A percentile compares a stretch with the other conserved stretches of the same genome.
Evolutionary conservation across 2,113 vertebrate species (phyloP).

Genomic region (Microtus ochrogaster): DNA sequence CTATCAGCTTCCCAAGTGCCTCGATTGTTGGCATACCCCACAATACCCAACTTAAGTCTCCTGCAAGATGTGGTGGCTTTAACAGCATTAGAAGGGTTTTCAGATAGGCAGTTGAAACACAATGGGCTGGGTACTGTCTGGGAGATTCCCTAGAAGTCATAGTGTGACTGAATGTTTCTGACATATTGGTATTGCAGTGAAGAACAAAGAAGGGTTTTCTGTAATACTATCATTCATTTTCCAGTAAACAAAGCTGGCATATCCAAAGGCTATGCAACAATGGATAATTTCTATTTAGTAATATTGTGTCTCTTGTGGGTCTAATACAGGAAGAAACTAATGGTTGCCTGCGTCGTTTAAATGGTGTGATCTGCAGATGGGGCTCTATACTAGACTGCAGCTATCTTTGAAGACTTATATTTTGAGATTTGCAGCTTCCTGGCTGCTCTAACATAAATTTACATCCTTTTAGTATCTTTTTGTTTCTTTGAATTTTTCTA

Average conservation of each 20-base stretch:
- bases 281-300: constrained; percentile 11
- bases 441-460: background rate
- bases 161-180: background rate
- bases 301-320: constrained; percentile 21
- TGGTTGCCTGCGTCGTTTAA: background rate
- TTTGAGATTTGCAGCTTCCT: constrained; percentile 34
- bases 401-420: background rate
- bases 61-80: background rate
- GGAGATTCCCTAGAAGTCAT: background rate
- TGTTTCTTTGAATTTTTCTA: background rate
- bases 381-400: background rate
- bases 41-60: background rate
- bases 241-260: constrained; percentile 43
- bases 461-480: background rate
- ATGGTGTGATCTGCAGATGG: background rate
- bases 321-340: constrained; percentile 43
- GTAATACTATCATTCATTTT: constrained; percentile 45
- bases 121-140: background rate
- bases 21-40: background rate
- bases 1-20: background rate
- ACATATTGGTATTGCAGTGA: background rate
- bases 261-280: background rate
- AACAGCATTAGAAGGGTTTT: background rate
- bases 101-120: background rate
- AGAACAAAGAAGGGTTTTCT: constrained; percentile 56